A percentile compares a stretch with the other conserved stretches of the same genome.
phyloP scores from a whole-genome alignment of 2,113 vertebrate species.

The Formicarius rufipectus region DNA sequence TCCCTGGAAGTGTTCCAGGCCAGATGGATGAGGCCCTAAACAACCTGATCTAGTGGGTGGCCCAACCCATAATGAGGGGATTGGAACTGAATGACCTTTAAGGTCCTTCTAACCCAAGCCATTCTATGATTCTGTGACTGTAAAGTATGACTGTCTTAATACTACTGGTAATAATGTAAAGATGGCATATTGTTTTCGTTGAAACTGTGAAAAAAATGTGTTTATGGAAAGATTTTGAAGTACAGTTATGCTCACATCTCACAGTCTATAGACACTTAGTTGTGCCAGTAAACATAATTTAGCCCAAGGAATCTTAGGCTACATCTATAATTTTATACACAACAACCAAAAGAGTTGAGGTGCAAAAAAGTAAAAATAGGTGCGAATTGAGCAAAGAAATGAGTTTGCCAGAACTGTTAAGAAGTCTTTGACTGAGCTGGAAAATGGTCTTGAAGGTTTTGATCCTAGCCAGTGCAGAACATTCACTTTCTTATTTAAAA shows the following conservation, averaged over 20 bases:
- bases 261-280: background rate
- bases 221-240: background rate
- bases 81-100: background rate
- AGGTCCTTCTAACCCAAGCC: background rate
- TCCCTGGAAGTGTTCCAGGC: background rate
- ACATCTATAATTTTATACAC: background rate
- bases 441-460: background rate
- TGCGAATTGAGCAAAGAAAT: background rate
- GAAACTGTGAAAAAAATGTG: background rate
- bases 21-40: background rate
- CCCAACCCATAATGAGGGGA: background rate
- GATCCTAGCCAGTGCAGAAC: background rate
- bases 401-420: background rate
- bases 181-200: background rate
- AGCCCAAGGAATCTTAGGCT: background rate
- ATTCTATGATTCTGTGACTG: background rate
- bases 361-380: background rate
- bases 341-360: background rate
- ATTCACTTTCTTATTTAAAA: background rate
- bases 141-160: background rate
- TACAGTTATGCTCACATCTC: background rate
- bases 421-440: background rate
- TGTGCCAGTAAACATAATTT: background rate
- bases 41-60: background rate
- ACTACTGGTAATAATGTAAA: background rate